Evolutionary conservation across 2,797 vertebrate genomes (phyloP), one percentile per base, ranked within the genome.

Genomic region (Scolopax bukidnonensis): DNA sequence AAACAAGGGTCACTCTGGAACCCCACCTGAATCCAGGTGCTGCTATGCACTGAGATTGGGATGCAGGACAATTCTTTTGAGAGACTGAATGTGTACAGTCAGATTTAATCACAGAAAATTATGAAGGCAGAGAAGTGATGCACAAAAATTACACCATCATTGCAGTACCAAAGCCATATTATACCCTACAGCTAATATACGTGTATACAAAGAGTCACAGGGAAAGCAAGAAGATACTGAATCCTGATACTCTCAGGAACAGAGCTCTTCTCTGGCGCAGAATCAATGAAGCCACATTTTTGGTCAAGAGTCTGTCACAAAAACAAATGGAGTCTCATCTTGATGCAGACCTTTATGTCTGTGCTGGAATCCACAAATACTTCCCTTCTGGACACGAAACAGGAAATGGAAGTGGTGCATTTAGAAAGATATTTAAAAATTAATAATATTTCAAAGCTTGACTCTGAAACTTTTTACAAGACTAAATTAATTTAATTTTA

Each of bases 241-340:
- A 82, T 63, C 33, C 43, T 48, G 23, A 33, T n/a, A 32, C 12
- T 23, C 19, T 45, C 17, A 77, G 47, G 63, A 88, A 17, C 16
- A 79, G 6, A 21, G 14, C 27, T 86, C 41, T n/a, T 51, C 61
- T 71, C 53, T 53, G 38, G 60, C 1, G 1, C 11, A 56, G 56
- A 74, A 84, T 36, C 71, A 61, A 24, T 1, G 6, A 30, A 0
- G 0, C 3, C 1, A 9, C n/a, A 9, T 16, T 28, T 80, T 53
- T 16, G 15, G 21, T 59, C 28, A 84, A 32, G 30, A 69, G 3
- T 71, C 69, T 65, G 41, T 53, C 24, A 27, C 7, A 25, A 10
- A n/a, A 65, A 41, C 33, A 51, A 59, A 54, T 1, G 5, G 11
- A 78, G 3, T 17, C 32, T 76, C 43, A 54, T n/a, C 41, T 63